Base-by-base conservation (phyloP, 2,113 vertebrate genomes). In the Hemibagrus wyckioides region DNA sequence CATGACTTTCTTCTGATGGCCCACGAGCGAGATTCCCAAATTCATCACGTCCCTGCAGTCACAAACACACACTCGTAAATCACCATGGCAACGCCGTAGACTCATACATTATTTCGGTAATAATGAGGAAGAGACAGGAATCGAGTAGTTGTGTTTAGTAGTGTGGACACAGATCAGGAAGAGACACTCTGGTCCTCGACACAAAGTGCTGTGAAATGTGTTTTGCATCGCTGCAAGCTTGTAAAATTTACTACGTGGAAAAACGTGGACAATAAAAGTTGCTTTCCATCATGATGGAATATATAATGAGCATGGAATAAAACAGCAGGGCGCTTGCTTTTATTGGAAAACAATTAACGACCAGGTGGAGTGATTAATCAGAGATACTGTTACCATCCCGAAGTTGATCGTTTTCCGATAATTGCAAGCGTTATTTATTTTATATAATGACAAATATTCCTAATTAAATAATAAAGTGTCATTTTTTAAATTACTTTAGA, bases 1-100 rank as follows among this genome's bases (percentile, higher is more conserved):
- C 97, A 99, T 98, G 92, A 99, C 97, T 96, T 99, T 99, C 95
- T 99, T 99, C 93, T 99, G 98, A 96, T 99, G 98, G 91, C 98
- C 98, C 92, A 98, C 97, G 92, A 99, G 95, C 87, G 98, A 96
- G 94, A 99, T 99, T 88, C 98, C 98, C 96, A 99, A 96, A 94
- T 97, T 98, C 97, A 99, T 98, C 94, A 99, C 96, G 92, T 99
- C 98, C 92, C 98, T 99, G 95, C 88, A 93, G 77, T 80, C 61
- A 86, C 75, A 95, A 94, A 94, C 88, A 93, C 88, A 88, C 94
- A 87, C 28, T 84, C 88, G 91, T 91, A 88, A 88, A 91, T 94
- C 91, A 92, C 59, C 63, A 87, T 81, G 61, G 63, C 39, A 63
- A 41, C 89, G 83, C 88, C 21, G 44, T 77, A 89, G 71, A 89